Evolutionary conservation across 2,888 invertebrate species (phyloP).

Genomic region (Rhagium mordax): DNA sequence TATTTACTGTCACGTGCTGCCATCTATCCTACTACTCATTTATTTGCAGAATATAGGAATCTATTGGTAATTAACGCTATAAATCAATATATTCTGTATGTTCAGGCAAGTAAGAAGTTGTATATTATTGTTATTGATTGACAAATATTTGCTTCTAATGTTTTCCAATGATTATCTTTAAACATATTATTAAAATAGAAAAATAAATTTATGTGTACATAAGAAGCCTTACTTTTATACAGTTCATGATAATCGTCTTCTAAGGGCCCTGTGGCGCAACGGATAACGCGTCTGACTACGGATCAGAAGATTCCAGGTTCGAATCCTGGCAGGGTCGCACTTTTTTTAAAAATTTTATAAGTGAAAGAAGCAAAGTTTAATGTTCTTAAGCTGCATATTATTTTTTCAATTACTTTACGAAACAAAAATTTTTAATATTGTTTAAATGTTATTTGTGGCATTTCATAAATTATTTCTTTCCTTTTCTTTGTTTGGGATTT

Average conservation of each 20-base stretch:
- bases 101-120: background rate
- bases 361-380: too few relatives aligned
- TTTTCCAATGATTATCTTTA: too few relatives aligned
- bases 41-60: background rate
- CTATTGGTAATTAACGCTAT: background rate
- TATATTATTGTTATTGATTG: background rate
- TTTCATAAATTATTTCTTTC: too few relatives aligned
- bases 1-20: slow-evolving; percentile 31
- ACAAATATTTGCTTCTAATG: background rate
- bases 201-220: too few relatives aligned
- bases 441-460: too few relatives aligned
- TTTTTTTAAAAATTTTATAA: slow-evolving; percentile 43
- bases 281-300: slow-evolving; percentile 75
- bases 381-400: too few relatives aligned
- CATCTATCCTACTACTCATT: slow-evolving; percentile 27
- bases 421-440: too few relatives aligned
- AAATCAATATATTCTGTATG: background rate
- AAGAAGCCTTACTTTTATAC: too few relatives aligned
- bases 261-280: slow-evolving; percentile 73
- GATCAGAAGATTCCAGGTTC: slow-evolving; percentile 74
- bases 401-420: too few relatives aligned
- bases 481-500: too few relatives aligned
- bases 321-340: slow-evolving; percentile 72
- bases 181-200: too few relatives aligned
- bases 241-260: rapidly evolving